Evolutionary conservation across 2,888 invertebrate genomes (phyloP), one percentile per base, ranked within the genome.

Genomic region (Oxycera nigricornis): DNA sequence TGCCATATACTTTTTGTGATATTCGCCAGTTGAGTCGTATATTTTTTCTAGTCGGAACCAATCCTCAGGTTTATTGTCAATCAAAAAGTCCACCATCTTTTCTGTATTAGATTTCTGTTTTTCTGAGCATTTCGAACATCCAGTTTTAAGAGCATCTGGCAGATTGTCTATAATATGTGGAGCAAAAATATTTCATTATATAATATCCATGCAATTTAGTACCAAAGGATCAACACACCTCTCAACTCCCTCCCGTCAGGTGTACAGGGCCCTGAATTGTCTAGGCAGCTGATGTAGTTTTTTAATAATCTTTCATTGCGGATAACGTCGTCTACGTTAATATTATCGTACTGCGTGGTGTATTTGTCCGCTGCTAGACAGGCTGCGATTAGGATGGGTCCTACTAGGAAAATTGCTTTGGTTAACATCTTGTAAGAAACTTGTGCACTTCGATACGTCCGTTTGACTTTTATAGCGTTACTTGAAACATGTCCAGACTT

Each of bases 171-270:
- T 77, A 78, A n/a, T n/a, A n/a, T n/a, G n/a, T n/a, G n/a, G n/a
- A 35, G 24, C 17, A 65, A 17, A 4, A 65, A 11, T 39, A 62
- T 22, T 46, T 46, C 14, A 17, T 46, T 46, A 46, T 11, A 39
- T 39, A 39, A 39, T 39, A 39, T 39, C 11, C 6, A 39, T 39
- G 11, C 6, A 11, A 6, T 39, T 39, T 6, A 11, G 39, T 39
- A 39, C 11, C 7, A 39, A 11, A 70, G 73, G 57, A 61, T 20
- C 31, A 61, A 35, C 30, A 55, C 82, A 93, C 93, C 87, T 86
- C 91, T 92, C 1, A 93, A 84, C 83, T 91, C 90, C 79, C 88
- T 88, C 76, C 89, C 92, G 80, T 92, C 92, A 11, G 91, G 86
- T 1, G 89, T 91, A 82, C 93, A 93, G 55, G 87, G 88, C 11